Evolutionary conservation across 1,140 invertebrate species (phyloP), one percentile per base, ranked within the genome.

Genomic region (Drosophila murphyi): DNA sequence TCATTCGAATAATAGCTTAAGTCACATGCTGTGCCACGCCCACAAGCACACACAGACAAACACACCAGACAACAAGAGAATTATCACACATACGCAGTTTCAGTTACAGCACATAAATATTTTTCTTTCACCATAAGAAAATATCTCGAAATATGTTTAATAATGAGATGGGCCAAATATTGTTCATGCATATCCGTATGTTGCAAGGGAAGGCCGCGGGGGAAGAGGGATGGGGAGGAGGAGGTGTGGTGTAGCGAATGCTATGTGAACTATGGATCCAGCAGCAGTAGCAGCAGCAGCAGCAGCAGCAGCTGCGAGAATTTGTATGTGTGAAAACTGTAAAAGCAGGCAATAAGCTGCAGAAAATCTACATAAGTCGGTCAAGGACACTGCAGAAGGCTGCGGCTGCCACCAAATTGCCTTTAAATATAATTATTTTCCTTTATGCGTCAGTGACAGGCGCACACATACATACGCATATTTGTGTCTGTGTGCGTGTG

Each of bases 401-500:
- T 80, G 82, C 70, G 61, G 83, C 75, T 80, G 85, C 85, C 85
- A 85, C 80, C 78, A 89, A 89, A 89, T 89, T 89, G 85, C 86
- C 85, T 89, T 90, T 90, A 90, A 89, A 89, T 89, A 89, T 89
- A 89, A 89, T 89, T 90, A 89, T 89, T 88, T 88, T 88, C 71
- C 81, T 80, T 88, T 88, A 77, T 73, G 78, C 82, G 83, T 76
- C 82, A 86, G 75, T 76, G 78, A 86, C 82, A 86, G 82, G 47
- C 67, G 47, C 37, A 60, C 74, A 73, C 65, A 68, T 37, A 37
- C 45, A 70, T 7, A 62, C 32, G 12, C n/a, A 37, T 31, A 31
- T 1, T 37, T 37, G 31, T 41, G 35, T 47, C 20, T 55, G 12
- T 32, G 48, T 43, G 12, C 45, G 50, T n/a, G 41, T 52, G 4